phyloP scores from a whole-genome alignment of 2,888 invertebrate species.

The Morpho helenor region DNA sequence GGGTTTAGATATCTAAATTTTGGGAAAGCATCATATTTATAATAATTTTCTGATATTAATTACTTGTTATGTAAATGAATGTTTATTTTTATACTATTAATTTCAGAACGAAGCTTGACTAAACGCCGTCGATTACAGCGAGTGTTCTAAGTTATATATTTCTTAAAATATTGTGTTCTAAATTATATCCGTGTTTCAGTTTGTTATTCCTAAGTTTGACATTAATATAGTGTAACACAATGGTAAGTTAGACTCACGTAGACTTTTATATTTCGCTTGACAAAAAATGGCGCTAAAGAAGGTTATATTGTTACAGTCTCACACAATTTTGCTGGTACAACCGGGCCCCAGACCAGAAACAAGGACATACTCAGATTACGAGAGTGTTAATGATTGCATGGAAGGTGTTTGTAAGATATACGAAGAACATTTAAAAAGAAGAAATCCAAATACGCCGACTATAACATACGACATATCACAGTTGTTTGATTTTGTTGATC shows the following conservation, averaged over 20 bases:
- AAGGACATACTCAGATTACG: constrained; percentile 98
- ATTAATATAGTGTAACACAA: constrained; percentile 27
- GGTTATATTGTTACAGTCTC: constrained; percentile 84
- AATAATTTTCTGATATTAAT: no score
- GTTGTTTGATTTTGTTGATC: constrained; percentile 98
- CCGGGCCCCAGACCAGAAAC: constrained; percentile 96
- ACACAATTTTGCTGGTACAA: constrained; percentile 97
- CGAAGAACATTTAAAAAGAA: constrained; percentile 97
- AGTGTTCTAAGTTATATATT: constrained; percentile 15
- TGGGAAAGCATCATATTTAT: no score
- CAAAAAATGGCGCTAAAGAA: constrained; percentile 53
- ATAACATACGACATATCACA: constrained; percentile 99
- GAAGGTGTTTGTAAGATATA: constrained; percentile 99
- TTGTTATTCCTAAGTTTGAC: background rate
- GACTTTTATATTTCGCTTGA: constrained; percentile 37
- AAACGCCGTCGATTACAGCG: constrained; percentile 4
- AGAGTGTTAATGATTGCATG: constrained; percentile 98
- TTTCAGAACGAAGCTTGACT: background rate
- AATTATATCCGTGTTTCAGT: background rate
- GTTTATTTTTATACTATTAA: background rate
- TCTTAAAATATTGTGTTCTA: constrained; percentile 17
- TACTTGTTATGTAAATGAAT: no score
- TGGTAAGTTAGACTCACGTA: constrained; percentile 40
- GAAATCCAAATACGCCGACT: constrained; percentile 96
- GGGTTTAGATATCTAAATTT: no score